Conservation (phyloP, 2,797 vertebrate species). For the Rhabdophis nuchalis region DNA sequence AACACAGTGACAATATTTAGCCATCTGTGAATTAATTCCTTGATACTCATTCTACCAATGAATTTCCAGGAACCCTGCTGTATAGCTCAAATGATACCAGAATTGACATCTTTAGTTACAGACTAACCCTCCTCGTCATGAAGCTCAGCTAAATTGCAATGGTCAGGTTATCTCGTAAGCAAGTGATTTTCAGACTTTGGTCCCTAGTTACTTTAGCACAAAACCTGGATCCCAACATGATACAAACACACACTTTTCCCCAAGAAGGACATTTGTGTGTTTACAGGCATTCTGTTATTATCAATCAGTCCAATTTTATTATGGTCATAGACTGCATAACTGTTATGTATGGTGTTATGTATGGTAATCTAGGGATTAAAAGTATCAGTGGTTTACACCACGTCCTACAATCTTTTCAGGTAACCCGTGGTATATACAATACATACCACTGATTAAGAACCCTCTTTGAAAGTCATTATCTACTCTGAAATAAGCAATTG, state of each 20-base stretch:
- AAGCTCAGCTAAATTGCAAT: slow-evolving; percentile 15
- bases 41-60: slow-evolving; percentile 28
- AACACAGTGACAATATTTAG: slow-evolving; percentile 13
- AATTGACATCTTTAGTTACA: slow-evolving; percentile 29
- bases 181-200: not conserved
- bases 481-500: not conserved
- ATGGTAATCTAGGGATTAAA: not conserved
- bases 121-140: slow-evolving; percentile 30
- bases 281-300: not conserved
- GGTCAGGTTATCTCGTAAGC: not conserved
- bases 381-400: not conserved
- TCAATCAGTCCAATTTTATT: not conserved
- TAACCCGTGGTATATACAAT: not conserved
- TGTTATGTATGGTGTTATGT: not conserved
- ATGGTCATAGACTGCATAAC: not conserved
- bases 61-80: slow-evolving; percentile 21
- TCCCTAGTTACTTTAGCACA: not conserved
- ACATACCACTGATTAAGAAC: not conserved
- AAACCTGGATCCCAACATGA: not conserved
- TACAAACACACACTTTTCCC: not conserved
- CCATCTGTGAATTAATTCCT: slow-evolving; percentile 37
- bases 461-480: not conserved
- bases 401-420: not conserved
- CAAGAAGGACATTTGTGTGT: not conserved
- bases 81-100: slow-evolving; percentile 11